Evolutionary conservation across 2,113 vertebrate genomes (phyloP).

Genomic region (Tachysurus vachellii): DNA sequence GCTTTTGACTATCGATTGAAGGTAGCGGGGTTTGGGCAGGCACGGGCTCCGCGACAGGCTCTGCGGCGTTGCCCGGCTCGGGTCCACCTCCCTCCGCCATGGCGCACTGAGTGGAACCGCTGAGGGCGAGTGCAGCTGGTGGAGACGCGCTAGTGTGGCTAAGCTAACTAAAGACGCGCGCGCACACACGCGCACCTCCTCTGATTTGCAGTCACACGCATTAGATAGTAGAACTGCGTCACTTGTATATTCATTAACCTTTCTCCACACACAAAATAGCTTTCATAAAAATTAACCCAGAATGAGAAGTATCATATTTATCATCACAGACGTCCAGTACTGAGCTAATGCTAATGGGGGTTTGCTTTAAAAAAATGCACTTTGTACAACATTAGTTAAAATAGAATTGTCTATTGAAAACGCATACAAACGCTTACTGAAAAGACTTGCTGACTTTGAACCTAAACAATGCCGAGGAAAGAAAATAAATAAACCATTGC

Average conservation of each 20-base stretch:
- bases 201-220: background rate
- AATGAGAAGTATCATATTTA: background rate
- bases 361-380: background rate
- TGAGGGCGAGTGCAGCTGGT: constrained; percentile 31
- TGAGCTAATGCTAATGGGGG: background rate
- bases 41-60: constrained; percentile 76
- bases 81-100: constrained; percentile 84
- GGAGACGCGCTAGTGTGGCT: constrained; percentile 25
- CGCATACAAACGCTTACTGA: background rate
- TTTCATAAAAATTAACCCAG: background rate
- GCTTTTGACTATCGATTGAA: constrained; percentile 76
- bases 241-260: background rate
- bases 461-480: background rate
- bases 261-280: no score
- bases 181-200: background rate
- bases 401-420: background rate
- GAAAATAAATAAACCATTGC: background rate
- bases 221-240: background rate
- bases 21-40: constrained; percentile 68
- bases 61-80: constrained; percentile 76
- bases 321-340: background rate
- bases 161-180: background rate
- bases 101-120: constrained; percentile 70
- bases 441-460: background rate
- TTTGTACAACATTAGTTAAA: background rate